Evolutionary conservation across 2,797 vertebrate genomes (phyloP).

Genomic region (Enteromius radiatus): DNA sequence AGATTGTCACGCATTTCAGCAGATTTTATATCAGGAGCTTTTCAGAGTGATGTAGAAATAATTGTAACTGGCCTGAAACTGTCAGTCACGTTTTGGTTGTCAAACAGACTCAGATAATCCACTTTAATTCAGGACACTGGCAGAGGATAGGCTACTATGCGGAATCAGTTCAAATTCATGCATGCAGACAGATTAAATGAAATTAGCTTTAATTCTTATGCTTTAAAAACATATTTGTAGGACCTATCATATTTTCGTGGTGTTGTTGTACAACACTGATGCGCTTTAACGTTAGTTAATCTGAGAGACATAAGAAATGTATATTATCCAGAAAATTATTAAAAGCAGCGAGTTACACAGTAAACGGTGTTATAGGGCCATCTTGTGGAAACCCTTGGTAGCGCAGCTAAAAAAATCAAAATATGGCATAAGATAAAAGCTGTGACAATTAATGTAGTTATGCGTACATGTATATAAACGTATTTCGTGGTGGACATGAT

Average conservation of each 20-base stretch:
- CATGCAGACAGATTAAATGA: neutral
- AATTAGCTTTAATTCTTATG: neutral
- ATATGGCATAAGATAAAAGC: neutral
- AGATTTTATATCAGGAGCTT: slow-evolving; percentile 5
- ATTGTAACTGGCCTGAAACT: slow-evolving; percentile 26
- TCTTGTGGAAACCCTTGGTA: neutral
- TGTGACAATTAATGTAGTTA: neutral
- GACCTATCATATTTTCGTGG: neutral
- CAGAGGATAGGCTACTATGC: neutral
- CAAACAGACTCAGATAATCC: slow-evolving; percentile 1
- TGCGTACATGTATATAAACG: neutral
- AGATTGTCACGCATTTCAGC: neutral
- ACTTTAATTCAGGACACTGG: slow-evolving; percentile 1
- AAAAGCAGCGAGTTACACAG: neutral
- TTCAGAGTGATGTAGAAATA: neutral
- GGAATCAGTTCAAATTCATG: neutral
- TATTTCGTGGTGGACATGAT: neutral
- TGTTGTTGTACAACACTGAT: neutral
- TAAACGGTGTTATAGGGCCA: neutral
- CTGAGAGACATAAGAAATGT: neutral
- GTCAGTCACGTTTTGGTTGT: slow-evolving; percentile 16
- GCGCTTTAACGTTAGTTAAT: neutral
- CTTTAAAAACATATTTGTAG: neutral
- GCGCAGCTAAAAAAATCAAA: neutral
- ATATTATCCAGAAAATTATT: neutral